These are phyloP conservation scores for Pyrrhosoma nymphula DNA, from an alignment of 2,888 invertebrate genomes.

Conservation along the genomic window DNA sequence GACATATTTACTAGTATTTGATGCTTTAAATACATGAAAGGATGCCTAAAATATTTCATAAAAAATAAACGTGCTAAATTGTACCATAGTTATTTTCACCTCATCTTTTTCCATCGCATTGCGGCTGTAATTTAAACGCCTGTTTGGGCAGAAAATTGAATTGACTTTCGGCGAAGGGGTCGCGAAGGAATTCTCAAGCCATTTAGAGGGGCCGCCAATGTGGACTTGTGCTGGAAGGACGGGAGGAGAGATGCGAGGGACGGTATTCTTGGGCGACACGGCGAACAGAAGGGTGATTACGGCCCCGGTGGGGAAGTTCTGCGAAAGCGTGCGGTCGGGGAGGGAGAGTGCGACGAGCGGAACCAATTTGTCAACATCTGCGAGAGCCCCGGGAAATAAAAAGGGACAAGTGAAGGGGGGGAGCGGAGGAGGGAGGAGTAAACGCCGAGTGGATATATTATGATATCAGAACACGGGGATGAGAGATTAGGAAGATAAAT, in stretches of 20 bases:
- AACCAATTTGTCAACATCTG: background rate
- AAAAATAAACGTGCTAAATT: no score
- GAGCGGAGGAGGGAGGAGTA: background rate
- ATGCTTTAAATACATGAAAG: no score
- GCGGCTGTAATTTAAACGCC: no score
- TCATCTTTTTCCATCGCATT: no score
- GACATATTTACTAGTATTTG: no score
- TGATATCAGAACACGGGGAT: constrained; percentile 8
- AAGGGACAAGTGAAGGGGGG: background rate
- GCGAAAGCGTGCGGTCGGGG: background rate
- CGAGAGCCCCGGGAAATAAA: background rate
- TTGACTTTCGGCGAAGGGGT: background rate
- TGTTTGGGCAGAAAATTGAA: background rate
- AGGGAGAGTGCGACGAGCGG: background rate
- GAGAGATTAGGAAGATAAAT: constrained; percentile 31
- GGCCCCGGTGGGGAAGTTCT: background rate
- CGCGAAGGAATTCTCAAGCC: background rate
- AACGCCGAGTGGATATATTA: constrained; percentile 8
- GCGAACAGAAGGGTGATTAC: background rate
- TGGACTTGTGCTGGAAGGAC: no score
- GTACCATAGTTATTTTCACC: no score
- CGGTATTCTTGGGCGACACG: no score
- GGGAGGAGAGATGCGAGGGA: no score
- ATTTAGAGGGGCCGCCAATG: background rate
- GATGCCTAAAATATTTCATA: no score